Percentiles rank a stretch among this genome's conserved stretches.
Conservation (phyloP, 2,797 vertebrate genomes). For the Staurois parvus region DNA sequence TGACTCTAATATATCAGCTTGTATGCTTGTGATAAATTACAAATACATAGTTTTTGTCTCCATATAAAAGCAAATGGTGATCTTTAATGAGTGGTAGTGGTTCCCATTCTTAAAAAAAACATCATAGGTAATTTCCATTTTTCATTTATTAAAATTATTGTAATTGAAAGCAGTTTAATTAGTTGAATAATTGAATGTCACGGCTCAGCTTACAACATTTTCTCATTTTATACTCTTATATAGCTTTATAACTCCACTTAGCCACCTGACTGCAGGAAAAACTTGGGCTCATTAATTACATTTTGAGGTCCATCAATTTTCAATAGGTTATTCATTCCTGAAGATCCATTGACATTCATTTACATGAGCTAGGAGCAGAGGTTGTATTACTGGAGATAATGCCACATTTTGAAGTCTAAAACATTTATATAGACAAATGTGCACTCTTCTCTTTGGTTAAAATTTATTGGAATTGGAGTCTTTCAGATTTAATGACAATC, state of each 20-base stretch:
- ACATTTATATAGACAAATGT: slow-evolving; percentile 20
- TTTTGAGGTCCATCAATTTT: slow-evolving; percentile 3
- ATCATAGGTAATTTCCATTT: not conserved
- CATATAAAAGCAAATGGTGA: too few relatives aligned
- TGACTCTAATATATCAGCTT: too few relatives aligned
- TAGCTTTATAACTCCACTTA: not conserved
- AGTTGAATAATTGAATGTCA: slow-evolving; percentile 18
- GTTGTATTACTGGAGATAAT: slow-evolving; percentile 32
- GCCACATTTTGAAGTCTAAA: slow-evolving; percentile 23
- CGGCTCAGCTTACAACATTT: slow-evolving; percentile 26
- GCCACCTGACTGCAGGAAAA: not conserved
- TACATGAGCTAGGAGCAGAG: slow-evolving; percentile 11
- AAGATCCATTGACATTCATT: slow-evolving; percentile 39
- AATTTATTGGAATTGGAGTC: not conserved
- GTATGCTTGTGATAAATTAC: too few relatives aligned
- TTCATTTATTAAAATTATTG: not conserved
- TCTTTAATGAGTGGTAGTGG: not conserved
- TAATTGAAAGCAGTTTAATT: slow-evolving; percentile 6
- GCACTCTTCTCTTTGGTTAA: not conserved
- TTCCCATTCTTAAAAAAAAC: not conserved
- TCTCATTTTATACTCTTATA: slow-evolving; percentile 16
- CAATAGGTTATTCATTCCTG: slow-evolving; percentile 8
- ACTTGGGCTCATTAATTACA: slow-evolving; percentile 21
- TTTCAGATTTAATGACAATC: not conserved
- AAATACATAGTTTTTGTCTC: too few relatives aligned